Evolutionary conservation across 2,888 invertebrate genomes (phyloP), one percentile per base, ranked within the genome.

Genomic region (Hydriomena furcata): DNA sequence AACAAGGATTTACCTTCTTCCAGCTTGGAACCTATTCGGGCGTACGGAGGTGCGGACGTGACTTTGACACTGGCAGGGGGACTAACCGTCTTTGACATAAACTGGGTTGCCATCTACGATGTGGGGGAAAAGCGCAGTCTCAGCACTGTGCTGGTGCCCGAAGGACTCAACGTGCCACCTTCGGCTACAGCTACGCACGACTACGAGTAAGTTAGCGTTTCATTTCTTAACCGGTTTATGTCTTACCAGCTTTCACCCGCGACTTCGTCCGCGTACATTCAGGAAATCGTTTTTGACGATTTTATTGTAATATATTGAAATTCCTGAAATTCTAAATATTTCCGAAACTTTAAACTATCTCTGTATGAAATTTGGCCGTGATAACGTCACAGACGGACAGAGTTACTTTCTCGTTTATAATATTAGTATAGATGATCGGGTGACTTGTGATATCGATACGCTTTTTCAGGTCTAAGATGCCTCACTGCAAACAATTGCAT

Each of bases 401-500:
- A n/a, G n/a, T n/a, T n/a, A n/a, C n/a, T n/a, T n/a, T n/a, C n/a
- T n/a, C n/a, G n/a, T n/a, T n/a, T n/a, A n/a, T n/a, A n/a, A n/a
- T n/a, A n/a, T n/a, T n/a, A n/a, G n/a, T n/a, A n/a, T n/a, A n/a
- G n/a, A n/a, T n/a, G n/a, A n/a, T n/a, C n/a, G n/a, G n/a, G n/a
- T n/a, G n/a, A n/a, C n/a, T n/a, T n/a, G n/a, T n/a, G n/a, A n/a
- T n/a, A n/a, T n/a, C n/a, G n/a, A n/a, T n/a, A n/a, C n/a, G n/a
- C n/a, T n/a, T n/a, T 8, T 7, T 7, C 61, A 92, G 93, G 67
- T 92, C 93, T 53, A 84, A 93, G 36, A 78, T 97, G 52, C 97
- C 97, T 35, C 95, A 96, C 79, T 98, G 98, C 74, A 84, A 94
- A 36, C 97, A 97, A 80, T 91, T 98, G 44, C 97, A 98, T 82